These are phyloP conservation scores for Agapostemon virescens DNA, from an alignment of 2,888 invertebrate genomes.

Conservation along the genomic window DNA sequence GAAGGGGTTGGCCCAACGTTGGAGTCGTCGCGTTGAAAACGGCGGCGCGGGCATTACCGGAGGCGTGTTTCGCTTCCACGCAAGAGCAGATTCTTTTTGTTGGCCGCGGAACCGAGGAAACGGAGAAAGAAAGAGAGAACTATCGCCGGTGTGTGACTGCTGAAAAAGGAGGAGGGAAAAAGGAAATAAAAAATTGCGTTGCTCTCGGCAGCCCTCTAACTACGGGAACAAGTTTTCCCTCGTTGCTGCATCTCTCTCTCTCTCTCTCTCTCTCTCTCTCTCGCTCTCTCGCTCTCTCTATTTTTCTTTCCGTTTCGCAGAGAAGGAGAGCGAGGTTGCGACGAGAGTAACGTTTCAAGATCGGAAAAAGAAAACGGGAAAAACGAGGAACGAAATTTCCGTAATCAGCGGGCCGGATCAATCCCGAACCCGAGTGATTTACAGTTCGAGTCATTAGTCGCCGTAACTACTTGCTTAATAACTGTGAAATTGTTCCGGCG, in stretches of 20 bases:
- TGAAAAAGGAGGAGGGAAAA: neutral
- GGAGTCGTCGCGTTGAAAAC: conserved; percentile 46
- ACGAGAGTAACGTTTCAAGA: conserved; percentile 40
- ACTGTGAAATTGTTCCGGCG: conserved; percentile 44
- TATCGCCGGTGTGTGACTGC: conserved; percentile 40
- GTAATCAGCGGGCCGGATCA: conserved; percentile 42
- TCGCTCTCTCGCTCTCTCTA: neutral
- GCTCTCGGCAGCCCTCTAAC: conserved; percentile 40
- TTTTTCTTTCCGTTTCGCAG: conserved; percentile 3
- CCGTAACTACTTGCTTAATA: conserved; percentile 56
- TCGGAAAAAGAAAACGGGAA: conserved; percentile 41
- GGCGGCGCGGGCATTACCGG: conserved; percentile 34
- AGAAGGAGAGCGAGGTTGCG: neutral
- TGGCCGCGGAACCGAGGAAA: conserved; percentile 30
- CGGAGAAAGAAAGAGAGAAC: conserved; percentile 2
- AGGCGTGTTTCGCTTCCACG: conserved; percentile 49
- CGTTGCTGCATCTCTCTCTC: conserved; percentile 16
- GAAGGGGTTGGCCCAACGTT: conserved; percentile 26
- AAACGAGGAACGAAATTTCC: conserved; percentile 41
- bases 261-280: neutral
- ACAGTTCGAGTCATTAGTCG: conserved; percentile 53
- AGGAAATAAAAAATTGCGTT: conserved; percentile 45
- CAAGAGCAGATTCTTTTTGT: conserved; percentile 60
- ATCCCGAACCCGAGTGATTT: conserved; percentile 28
- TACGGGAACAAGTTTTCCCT: conserved; percentile 56